Evolutionary conservation across 2,797 vertebrate genomes (phyloP).

Genomic region (Glyptemys insculpta): DNA sequence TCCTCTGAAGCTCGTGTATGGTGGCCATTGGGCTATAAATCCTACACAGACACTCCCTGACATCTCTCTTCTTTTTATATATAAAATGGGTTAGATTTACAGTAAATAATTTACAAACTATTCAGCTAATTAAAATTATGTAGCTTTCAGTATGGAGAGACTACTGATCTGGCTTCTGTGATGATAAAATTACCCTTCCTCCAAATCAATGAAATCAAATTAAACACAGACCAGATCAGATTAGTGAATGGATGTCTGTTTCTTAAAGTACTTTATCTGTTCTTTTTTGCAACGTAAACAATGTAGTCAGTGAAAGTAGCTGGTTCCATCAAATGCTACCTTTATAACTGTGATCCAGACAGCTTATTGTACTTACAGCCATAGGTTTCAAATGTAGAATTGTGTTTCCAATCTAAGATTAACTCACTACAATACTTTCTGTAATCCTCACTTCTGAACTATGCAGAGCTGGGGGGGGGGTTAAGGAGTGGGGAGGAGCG

Average conservation of each 20-base stretch:
- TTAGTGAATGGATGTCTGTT: slow-evolving; percentile 52
- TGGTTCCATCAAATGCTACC: neutral
- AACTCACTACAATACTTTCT: slow-evolving; percentile 16
- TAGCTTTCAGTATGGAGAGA: slow-evolving; percentile 41
- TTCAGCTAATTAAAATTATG: slow-evolving; percentile 63
- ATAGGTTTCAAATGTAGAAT: neutral
- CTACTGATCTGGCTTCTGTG: slow-evolving; percentile 50
- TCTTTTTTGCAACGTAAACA: slow-evolving; percentile 26
- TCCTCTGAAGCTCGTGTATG: neutral
- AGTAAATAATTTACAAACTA: slow-evolving; percentile 32
- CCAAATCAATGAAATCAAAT: slow-evolving; percentile 68
- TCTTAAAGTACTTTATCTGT: slow-evolving; percentile 60
- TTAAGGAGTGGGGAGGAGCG: neutral
- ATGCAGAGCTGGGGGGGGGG: neutral
- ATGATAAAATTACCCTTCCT: slow-evolving; percentile 54
- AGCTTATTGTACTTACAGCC: neutral
- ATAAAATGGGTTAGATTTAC: slow-evolving; percentile 40
- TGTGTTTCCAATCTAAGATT: slow-evolving; percentile 25
- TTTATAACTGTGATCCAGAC: neutral
- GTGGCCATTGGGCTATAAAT: neutral
- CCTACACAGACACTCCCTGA: neutral
- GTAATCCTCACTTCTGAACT: slow-evolving; percentile 47
- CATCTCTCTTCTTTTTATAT: slow-evolving; percentile 36
- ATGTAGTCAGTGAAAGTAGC: slow-evolving; percentile 20
- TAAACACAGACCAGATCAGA: slow-evolving; percentile 57